phyloP scores from a whole-genome alignment of 2,113 vertebrate species.

The Tragelaphus strepsiceros region DNA sequence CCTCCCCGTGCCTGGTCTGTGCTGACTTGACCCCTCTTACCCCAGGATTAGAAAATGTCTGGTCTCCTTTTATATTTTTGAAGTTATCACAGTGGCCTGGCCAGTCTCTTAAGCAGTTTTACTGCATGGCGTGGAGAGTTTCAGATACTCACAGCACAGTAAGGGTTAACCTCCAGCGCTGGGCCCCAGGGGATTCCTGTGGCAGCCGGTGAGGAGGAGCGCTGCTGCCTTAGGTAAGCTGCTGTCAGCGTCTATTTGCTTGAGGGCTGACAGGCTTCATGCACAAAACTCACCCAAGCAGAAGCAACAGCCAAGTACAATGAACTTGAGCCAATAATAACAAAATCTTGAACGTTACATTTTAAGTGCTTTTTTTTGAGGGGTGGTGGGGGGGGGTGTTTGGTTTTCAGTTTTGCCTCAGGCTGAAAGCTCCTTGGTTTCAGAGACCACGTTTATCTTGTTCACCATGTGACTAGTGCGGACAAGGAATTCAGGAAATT shows the following conservation, averaged over 20 bases:
- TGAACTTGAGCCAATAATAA: constrained; percentile 10
- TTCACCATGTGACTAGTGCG: background rate
- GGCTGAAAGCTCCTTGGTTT: background rate
- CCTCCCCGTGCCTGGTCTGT: background rate
- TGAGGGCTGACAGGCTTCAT: background rate
- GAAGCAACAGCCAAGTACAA: background rate
- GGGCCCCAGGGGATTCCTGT: background rate
- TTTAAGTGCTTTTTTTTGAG: background rate
- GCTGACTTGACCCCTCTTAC: background rate
- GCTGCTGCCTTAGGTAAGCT: background rate
- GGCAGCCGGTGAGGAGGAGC: background rate
- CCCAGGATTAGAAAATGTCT: background rate
- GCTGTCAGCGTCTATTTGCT: background rate
- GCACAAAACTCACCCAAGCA: background rate
- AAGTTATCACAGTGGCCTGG: background rate
- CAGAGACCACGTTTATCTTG: background rate
- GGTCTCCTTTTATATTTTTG: background rate
- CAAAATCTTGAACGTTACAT: background rate
- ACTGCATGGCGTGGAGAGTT: background rate
- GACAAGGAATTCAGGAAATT: background rate
- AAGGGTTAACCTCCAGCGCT: background rate
- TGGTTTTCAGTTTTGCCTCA: background rate
- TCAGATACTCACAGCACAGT: background rate
- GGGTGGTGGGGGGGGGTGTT: background rate
- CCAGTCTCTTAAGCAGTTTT: background rate